Conservation (phyloP, 1,140 invertebrate species). For the Ectropis grisescens region DNA sequence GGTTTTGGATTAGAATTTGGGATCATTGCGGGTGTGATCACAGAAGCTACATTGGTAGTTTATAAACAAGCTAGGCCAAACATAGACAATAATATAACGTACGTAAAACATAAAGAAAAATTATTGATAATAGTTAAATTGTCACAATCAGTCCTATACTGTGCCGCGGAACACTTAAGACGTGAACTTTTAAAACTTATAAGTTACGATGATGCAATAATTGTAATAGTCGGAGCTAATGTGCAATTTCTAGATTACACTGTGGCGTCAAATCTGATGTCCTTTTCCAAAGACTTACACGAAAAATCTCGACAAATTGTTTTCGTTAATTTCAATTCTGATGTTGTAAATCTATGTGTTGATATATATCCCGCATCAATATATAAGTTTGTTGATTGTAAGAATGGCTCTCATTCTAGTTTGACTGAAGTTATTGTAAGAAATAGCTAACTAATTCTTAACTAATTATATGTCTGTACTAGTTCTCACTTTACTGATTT, state of each 20-base stretch:
- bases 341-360: conserved; percentile 26
- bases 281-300: conserved; percentile 31
- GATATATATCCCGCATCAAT: conserved; percentile 24
- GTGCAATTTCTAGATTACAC: conserved; percentile 36
- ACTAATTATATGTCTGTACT: too few relatives aligned
- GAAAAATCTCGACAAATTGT: conserved; percentile 23
- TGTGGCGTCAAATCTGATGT: conserved; percentile 37
- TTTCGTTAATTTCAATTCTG: conserved; percentile 33
- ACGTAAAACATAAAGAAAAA: too few relatives aligned
- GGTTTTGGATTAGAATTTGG: conserved; percentile 39
- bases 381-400: conserved; percentile 30
- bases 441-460: too few relatives aligned
- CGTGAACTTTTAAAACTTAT: conserved; percentile 19
- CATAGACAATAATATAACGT: conserved; percentile 19
- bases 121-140: conserved; percentile 3
- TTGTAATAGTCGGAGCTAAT: conserved; percentile 33
- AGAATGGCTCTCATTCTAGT: too few relatives aligned
- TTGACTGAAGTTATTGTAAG: too few relatives aligned
- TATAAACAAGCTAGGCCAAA: conserved; percentile 26
- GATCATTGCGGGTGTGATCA: conserved; percentile 31
- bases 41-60: conserved; percentile 34
- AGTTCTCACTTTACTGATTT: too few relatives aligned
- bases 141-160: conserved; percentile 29
- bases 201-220: conserved; percentile 13
- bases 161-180: conserved; percentile 36